These are phyloP conservation scores for Volucella bombylans DNA, from an alignment of 2,888 invertebrate species.

Conservation along the genomic window DNA sequence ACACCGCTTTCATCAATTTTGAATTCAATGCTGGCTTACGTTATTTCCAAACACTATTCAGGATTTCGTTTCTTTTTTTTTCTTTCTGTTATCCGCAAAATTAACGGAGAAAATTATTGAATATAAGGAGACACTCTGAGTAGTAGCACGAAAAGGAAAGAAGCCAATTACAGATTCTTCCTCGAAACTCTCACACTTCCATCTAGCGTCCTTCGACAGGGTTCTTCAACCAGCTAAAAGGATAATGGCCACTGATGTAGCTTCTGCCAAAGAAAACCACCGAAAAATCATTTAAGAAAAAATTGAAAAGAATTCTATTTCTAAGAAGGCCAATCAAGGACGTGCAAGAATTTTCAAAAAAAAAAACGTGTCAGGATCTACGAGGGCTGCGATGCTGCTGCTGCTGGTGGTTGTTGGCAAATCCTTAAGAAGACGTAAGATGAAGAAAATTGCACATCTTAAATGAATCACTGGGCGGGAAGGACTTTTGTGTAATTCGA, in stretches of 20 bases:
- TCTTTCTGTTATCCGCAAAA: conserved; percentile 49
- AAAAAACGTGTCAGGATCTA: conserved; percentile 65
- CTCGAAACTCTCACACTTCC: conserved; percentile 41
- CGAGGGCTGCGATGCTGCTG: conserved; percentile 7
- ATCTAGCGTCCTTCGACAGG: conserved; percentile 25
- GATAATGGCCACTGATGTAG: conserved; percentile 61
- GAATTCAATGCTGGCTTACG: not conserved
- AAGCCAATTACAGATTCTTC: conserved; percentile 73
- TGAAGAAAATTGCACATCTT: conserved; percentile 73
- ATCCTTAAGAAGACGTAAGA: conserved; percentile 72
- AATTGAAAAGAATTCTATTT: conserved; percentile 72
- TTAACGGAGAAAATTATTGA: too few species aligned
- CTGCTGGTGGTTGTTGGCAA: conserved; percentile 61
- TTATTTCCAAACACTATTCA: conserved; percentile 18
- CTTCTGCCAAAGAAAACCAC: conserved; percentile 38
- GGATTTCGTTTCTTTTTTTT: conserved; percentile 6
- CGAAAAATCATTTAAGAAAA: conserved; percentile 72
- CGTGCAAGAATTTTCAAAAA: conserved; percentile 75
- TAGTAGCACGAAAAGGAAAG: conserved; percentile 75
- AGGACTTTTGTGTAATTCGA: conserved; percentile 71
- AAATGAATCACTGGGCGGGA: conserved; percentile 74
- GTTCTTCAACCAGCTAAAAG: conserved; percentile 34
- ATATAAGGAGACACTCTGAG: conserved; percentile 71
- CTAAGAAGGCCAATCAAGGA: conserved; percentile 80
- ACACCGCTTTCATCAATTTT: conserved; percentile 29